Percentiles rank a stretch among this genome's conserved stretches.
Evolutionary conservation across 2,113 vertebrate genomes (phyloP).

Genomic region (Gallinago paraguaiae): DNA sequence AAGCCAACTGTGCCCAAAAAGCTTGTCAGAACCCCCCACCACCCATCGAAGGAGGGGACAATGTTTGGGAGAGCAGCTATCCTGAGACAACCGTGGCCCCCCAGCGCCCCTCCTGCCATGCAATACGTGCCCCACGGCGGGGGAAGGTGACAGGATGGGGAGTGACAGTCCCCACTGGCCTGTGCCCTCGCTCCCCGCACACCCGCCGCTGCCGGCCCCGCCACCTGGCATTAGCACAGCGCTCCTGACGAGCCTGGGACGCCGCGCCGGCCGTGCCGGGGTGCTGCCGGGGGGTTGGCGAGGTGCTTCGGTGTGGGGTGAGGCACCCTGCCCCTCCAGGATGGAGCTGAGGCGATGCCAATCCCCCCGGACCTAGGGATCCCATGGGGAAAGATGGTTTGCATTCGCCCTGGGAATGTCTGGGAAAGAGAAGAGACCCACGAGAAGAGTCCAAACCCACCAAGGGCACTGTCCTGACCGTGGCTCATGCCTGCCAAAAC

Average conservation of each 20-base stretch:
- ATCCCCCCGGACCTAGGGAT: not conserved
- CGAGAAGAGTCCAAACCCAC: not conserved
- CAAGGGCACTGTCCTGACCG: rapidly evolving
- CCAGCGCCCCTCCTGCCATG: not conserved
- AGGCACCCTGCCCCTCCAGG: not conserved
- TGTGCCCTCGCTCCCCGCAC: rapidly evolving
- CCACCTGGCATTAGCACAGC: rapidly evolving
- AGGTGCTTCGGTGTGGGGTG: rapidly evolving
- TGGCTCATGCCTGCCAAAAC: rapidly evolving
- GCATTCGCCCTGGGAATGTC: not conserved
- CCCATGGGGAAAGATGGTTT: not conserved
- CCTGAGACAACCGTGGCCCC: not conserved
- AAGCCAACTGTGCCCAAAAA: not conserved
- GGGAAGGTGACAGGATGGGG: not conserved
- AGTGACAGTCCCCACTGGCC: not conserved
- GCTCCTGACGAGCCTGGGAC: rapidly evolving
- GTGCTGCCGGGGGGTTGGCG: not conserved
- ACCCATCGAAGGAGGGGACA: not conserved
- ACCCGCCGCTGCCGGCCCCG: not conserved
- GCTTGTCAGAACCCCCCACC: rapidly evolving
- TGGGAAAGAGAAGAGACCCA: not conserved
- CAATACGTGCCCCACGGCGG: rapidly evolving
- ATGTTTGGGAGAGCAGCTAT: not conserved
- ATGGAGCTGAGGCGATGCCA: not conserved
- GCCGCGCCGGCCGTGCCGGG: rapidly evolving